A percentile compares a stretch with the other conserved stretches of the same genome.
These are phyloP conservation scores for Spea hammondii DNA, from an alignment of 2,797 vertebrate species.

Conservation along the genomic window DNA sequence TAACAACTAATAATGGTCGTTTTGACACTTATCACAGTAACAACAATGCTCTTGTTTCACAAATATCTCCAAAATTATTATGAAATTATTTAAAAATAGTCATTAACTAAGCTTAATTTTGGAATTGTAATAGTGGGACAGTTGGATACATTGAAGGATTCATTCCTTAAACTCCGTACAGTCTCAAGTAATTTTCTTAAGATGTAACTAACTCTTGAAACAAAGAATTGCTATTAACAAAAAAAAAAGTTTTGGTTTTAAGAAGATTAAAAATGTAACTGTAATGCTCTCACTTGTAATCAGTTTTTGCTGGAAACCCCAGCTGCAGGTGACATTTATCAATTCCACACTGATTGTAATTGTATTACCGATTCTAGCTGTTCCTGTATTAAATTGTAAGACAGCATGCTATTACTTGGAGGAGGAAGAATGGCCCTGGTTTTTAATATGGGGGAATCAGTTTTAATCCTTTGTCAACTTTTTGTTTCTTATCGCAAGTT, in stretches of 20 bases:
- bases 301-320: not conserved
- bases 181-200: too few species aligned
- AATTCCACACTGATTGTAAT: not conserved
- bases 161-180: too few species aligned
- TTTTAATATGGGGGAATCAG: not conserved
- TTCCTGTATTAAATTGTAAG: not conserved
- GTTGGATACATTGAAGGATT: too few species aligned
- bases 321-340: constrained; percentile 1
- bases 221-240: not conserved
- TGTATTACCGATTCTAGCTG: not conserved
- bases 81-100: too few species aligned
- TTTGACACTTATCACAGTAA: too few species aligned
- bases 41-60: too few species aligned
- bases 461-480: too few species aligned
- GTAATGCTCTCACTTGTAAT: not conserved
- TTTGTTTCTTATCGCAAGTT: too few species aligned
- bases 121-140: too few species aligned
- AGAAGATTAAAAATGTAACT: not conserved
- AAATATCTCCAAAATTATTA: too few species aligned
- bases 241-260: not conserved
- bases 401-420: not conserved
- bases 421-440: not conserved
- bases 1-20: too few species aligned
- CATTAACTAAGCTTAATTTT: too few species aligned
- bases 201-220: not conserved